Evolutionary conservation across 2,888 invertebrate genomes (phyloP).

Genomic region (Apotomis betuletana): DNA sequence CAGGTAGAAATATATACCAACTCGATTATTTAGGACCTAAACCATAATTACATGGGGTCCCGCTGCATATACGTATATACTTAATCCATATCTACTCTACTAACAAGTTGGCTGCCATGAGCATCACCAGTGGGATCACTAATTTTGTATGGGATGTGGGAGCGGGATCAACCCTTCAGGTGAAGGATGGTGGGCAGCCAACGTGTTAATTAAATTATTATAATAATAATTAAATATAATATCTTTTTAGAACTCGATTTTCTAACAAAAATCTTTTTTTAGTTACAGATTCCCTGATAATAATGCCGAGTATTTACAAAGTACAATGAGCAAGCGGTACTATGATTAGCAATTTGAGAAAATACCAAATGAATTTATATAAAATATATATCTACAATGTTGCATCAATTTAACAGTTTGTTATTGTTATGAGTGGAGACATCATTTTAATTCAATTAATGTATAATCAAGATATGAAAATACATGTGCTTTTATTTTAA

Average conservation of each 20-base stretch:
- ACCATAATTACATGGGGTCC: too few relatives aligned
- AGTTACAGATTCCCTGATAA: slow-evolving; percentile 83
- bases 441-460: background rate
- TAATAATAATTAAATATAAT: background rate
- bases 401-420: slow-evolving; percentile 3
- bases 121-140: too few relatives aligned
- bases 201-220: too few relatives aligned
- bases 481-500: too few relatives aligned
- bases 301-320: slow-evolving; percentile 79
- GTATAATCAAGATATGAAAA: background rate
- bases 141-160: too few relatives aligned
- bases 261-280: slow-evolving; percentile 54
- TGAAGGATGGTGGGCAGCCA: too few relatives aligned
- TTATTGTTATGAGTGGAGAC: background rate
- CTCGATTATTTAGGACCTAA: too few relatives aligned
- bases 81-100: too few relatives aligned
- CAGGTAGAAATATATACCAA: too few relatives aligned
- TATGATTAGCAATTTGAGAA: slow-evolving; percentile 3
- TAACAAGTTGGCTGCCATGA: too few relatives aligned
- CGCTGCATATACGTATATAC: too few relatives aligned
- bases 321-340: slow-evolving; percentile 53
- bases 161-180: too few relatives aligned
- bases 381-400: slow-evolving; percentile 12
- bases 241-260: slow-evolving; percentile 5
- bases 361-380: background rate